Conservation (phyloP, 1,140 invertebrate species). For the Diabrotica undecimpunctata region DNA sequence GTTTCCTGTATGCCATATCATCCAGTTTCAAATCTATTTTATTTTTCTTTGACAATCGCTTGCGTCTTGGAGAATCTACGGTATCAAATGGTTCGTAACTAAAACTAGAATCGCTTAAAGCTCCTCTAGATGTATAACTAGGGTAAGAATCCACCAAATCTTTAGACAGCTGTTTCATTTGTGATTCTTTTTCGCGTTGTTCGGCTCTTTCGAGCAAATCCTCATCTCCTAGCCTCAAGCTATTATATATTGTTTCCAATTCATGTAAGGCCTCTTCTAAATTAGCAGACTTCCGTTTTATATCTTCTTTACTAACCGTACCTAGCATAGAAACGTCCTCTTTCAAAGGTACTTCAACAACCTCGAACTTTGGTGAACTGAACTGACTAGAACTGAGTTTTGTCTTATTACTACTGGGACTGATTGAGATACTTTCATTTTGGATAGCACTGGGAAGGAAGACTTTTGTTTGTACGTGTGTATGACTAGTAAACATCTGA, state of each 20-base stretch:
- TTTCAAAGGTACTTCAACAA: conserved; percentile 5
- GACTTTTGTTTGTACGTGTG: conserved; percentile 40
- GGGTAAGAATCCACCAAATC: conserved; percentile 28
- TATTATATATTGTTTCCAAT: conserved; percentile 85
- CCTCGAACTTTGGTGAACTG: conserved; percentile 26
- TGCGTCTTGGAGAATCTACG: conserved; percentile 32
- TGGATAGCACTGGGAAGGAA: conserved; percentile 37
- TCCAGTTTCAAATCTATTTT: conserved; percentile 65
- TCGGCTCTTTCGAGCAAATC: conserved; percentile 75
- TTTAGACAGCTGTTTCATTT: conserved; percentile 33
- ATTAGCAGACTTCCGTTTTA: conserved; percentile 59
- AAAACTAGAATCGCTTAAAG: conserved; percentile 43
- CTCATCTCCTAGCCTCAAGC: conserved; percentile 74
- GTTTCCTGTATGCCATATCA: conserved; percentile 75
- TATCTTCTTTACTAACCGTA: conserved; percentile 35
- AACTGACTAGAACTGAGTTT: conserved; percentile 38
- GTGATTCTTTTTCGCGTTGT: conserved; percentile 63
- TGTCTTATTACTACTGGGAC: background rate
- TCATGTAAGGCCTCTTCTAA: conserved; percentile 83
- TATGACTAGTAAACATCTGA: conserved; percentile 44
- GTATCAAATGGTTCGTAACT: conserved; percentile 43
- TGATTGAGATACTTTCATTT: conserved; percentile 17
- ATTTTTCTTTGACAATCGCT: conserved; percentile 44
- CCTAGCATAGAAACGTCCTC: background rate
- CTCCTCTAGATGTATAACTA: conserved; percentile 25